Conservation (phyloP, 2,888 invertebrate genomes). For the Philopedon plagiatum region DNA sequence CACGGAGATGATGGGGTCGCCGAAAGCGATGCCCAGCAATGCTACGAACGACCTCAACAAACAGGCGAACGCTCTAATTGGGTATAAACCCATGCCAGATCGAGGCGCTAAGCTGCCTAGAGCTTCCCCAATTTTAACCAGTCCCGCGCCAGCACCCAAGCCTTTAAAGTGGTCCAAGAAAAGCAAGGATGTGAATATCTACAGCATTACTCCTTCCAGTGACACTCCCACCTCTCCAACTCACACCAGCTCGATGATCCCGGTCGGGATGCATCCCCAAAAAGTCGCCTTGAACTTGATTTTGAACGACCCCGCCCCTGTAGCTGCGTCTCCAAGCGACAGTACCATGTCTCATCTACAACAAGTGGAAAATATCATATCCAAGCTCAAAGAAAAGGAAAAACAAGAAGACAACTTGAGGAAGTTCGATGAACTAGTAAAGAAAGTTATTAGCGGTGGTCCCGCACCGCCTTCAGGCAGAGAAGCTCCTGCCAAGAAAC, state of each 20-base stretch:
- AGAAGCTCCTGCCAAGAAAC: slow-evolving; percentile 16
- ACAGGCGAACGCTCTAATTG: slow-evolving; percentile 69
- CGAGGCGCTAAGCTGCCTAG: slow-evolving; percentile 65
- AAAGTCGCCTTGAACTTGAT: slow-evolving; percentile 56
- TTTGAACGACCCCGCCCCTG: slow-evolving; percentile 48
- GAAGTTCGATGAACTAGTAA: slow-evolving; percentile 64
- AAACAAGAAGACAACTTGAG: slow-evolving; percentile 63
- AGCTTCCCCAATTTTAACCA: slow-evolving; percentile 51
- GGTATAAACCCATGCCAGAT: slow-evolving; percentile 71
- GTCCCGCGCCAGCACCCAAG: slow-evolving; percentile 53
- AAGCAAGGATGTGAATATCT: slow-evolving; percentile 62
- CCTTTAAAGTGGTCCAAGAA: slow-evolving; percentile 56
- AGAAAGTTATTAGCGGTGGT: slow-evolving; percentile 50
- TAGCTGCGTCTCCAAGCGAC: slow-evolving; percentile 35
- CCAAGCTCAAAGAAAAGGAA: slow-evolving; percentile 61
- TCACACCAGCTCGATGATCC: background rate
- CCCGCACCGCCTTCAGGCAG: background rate
- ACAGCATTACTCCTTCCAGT: slow-evolving; percentile 57
- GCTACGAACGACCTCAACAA: slow-evolving; percentile 66
- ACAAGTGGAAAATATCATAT: slow-evolving; percentile 67
- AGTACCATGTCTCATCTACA: slow-evolving; percentile 64
- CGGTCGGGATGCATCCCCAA: slow-evolving; percentile 27
- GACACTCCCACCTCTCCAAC: slow-evolving; percentile 32
- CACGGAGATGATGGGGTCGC: slow-evolving; percentile 56
- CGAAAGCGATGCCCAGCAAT: slow-evolving; percentile 60